These are phyloP conservation scores for Diachasmimorpha longicaudata DNA, from an alignment of 1,140 invertebrate genomes.

Conservation along the genomic window DNA sequence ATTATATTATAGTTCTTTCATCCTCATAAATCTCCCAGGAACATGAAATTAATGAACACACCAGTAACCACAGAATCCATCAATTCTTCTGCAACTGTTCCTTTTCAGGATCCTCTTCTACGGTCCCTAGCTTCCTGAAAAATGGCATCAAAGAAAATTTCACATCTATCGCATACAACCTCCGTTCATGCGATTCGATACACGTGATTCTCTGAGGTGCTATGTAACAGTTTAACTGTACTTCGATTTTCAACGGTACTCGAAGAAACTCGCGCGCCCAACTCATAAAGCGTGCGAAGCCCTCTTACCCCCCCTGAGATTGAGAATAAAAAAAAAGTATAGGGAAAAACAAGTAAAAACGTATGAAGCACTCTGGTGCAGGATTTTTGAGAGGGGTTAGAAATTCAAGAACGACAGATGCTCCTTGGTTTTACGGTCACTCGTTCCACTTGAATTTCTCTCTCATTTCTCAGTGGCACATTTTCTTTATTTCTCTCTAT, in stretches of 20 bases:
- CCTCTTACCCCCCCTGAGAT: neutral
- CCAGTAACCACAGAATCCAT: neutral
- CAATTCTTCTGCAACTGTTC: neutral
- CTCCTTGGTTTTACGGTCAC: neutral
- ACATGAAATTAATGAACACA: neutral
- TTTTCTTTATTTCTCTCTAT: neutral
- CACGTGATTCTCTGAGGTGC: neutral
- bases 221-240: neutral
- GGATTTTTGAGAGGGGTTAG: neutral
- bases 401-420: neutral
- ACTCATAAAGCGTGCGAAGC: neutral
- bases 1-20: neutral
- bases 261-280: neutral
- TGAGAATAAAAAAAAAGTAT: neutral
- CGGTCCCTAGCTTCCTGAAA: neutral
- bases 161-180: neutral
- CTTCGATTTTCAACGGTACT: neutral
- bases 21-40: neutral
- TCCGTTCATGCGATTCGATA: neutral
- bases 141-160: neutral
- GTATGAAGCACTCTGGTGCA: neutral
- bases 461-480: neutral
- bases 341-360: neutral
- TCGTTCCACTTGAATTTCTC: neutral
- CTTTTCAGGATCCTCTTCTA: neutral